Base-by-base conservation (phyloP, 2,888 invertebrate species). In the Dolichopus griseipennis region DNA sequence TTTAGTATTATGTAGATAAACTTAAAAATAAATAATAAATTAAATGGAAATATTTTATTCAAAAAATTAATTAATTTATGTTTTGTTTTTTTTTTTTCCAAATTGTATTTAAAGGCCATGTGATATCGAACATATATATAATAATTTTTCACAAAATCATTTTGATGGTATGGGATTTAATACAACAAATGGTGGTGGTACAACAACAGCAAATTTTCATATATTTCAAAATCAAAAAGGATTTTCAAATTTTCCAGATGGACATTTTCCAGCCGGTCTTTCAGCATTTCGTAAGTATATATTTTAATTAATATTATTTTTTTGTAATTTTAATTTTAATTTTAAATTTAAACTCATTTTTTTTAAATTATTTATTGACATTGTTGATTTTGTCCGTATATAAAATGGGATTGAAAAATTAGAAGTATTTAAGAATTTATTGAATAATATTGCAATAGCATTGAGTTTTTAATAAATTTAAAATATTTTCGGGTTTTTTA, bases 201-300 rank as follows among this genome's bases (percentile, higher is more conserved):
- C 73, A 33, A 69, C 27, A 72, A 20, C 67, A 70, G 9, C 73
- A 72, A 65, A 69, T 79, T 69, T 67, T 0, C 78, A 77, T n/a
- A 74, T 75, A 4, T 80, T 79, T 72, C 72, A 78, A 12, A 69
- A 62, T 62, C 21, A 21, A 22, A 62, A 21, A 62, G 8, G 21
- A 21, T 21, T 27, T 10, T 62, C 73, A 64, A 79, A 80, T 71
- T 72, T 77, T 22, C 64, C 73, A 65, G 80, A 81, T 71, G 71
- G 77, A 61, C 78, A 78, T 69, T 79, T 82, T 68, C 77, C 77
- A 15, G 78, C 79, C 4, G 81, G 82, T 69, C 75, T 81, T 62
- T 77, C 81, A 0, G 82, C 81, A 70, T 81, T 82, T 70, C 67
- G 81, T 81, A 74, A 81, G 81, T 81, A 7, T 9, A 33, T 9